phyloP scores from a whole-genome alignment of 2,888 invertebrate genomes.

The Pseudolycoriella hygida region DNA sequence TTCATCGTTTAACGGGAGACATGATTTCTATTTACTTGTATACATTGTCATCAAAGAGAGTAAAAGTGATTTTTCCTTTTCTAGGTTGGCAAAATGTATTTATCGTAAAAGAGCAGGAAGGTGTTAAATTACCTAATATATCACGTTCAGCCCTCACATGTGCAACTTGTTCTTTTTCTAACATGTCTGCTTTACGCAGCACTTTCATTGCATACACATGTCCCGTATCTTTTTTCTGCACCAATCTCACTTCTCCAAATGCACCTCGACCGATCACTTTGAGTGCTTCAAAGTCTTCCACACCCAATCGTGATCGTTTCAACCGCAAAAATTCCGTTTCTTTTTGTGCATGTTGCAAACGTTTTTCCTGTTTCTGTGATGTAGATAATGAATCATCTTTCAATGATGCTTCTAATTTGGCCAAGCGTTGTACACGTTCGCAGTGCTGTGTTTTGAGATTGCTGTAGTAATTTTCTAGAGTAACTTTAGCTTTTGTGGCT shows the following conservation, averaged over 20 bases:
- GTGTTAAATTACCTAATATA: slow-evolving; percentile 20
- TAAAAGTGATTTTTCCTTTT: too few relatives aligned
- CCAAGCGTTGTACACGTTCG: slow-evolving; percentile 86
- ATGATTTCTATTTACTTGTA: too few relatives aligned
- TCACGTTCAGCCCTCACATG: slow-evolving; percentile 97
- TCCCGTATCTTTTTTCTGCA: slow-evolving; percentile 98
- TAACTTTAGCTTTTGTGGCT: slow-evolving; percentile 97
- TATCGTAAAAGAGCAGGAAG: too few relatives aligned
- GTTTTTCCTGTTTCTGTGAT: slow-evolving; percentile 70
- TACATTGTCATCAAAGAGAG: too few relatives aligned
- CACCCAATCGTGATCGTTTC: slow-evolving; percentile 87
- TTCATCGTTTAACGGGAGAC: too few relatives aligned
- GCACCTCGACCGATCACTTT: slow-evolving; percentile 92
- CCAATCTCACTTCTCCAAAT: slow-evolving; percentile 88
- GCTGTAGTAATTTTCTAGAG: slow-evolving; percentile 97
- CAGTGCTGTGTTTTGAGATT: slow-evolving; percentile 95
- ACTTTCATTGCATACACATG: slow-evolving; percentile 99
- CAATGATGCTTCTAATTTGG: slow-evolving; percentile 89
- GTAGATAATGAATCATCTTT: slow-evolving; percentile 86
- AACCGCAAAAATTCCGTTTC: slow-evolving; percentile 96
- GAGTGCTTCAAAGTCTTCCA: slow-evolving; percentile 95
- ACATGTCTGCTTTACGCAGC: slow-evolving; percentile 94
- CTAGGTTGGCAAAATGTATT: too few relatives aligned
- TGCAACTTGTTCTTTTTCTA: slow-evolving; percentile 96
- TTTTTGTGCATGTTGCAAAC: slow-evolving; percentile 91